These are phyloP conservation scores for Drosophila nikananu DNA, from an alignment of 1,140 invertebrate genomes.

Conservation along the genomic window DNA sequence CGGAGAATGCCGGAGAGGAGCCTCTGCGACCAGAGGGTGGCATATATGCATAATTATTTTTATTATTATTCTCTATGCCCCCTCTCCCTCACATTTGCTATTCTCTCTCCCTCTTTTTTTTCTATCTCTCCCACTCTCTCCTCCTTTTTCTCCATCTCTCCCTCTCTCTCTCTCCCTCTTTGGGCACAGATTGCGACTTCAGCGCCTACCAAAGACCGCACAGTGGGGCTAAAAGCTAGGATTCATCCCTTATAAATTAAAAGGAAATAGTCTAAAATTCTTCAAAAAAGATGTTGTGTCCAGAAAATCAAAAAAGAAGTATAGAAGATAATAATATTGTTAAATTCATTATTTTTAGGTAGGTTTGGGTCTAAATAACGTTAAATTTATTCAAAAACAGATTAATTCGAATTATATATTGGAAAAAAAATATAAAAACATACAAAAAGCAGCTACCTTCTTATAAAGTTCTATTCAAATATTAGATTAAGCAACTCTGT, in stretches of 20 bases:
- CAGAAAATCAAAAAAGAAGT: background rate
- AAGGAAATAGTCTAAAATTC: background rate
- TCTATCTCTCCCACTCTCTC: background rate
- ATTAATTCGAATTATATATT: no score
- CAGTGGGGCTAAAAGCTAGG: background rate
- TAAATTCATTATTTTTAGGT: no score
- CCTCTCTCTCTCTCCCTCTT: background rate
- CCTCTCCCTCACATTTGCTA: background rate
- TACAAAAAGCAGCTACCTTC: no score
- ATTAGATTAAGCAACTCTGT: no score
- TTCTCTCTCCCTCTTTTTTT: background rate
- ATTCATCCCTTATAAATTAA: no score
- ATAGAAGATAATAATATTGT: background rate
- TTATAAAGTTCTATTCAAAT: no score
- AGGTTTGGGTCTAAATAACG: no score
- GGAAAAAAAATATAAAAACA: no score
- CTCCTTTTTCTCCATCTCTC: background rate
- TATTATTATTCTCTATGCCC: conserved; percentile 77
- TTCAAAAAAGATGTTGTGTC: background rate
- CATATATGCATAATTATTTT: conserved; percentile 83
- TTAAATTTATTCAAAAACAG: no score
- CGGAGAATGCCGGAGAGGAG: conserved; percentile 23
- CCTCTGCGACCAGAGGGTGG: conserved; percentile 54
- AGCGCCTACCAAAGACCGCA: conserved; percentile 39
- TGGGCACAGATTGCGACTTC: conserved; percentile 56